Base-by-base conservation (phyloP, 1,140 invertebrate genomes). In the Matsumurasca onukii region DNA sequence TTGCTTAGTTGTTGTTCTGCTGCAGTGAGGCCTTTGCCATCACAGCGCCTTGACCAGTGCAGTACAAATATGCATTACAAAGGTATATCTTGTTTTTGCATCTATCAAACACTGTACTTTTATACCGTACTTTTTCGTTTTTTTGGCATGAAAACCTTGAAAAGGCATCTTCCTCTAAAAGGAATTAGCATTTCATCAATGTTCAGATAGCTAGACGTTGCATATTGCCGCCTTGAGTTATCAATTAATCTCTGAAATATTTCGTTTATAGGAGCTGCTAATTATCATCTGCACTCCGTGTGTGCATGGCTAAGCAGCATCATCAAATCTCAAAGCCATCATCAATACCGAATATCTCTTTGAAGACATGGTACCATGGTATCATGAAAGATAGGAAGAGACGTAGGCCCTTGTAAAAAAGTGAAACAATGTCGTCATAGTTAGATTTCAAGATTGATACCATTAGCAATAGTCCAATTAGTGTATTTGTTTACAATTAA, bases 61-160 rank as follows among this genome's bases (percentile, higher is more conserved):
- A n/a, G 27, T 72, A 72, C n/a, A 69, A 34, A 31, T 59, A 64
- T 27, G 51, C 71, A 66, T 71, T 72, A 30, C 22, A 59, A 20
- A 71, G 22, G n/a, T n/a, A 55, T 71, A 71, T 27, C 5, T 52
- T 9, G 71, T 77, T 68, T 67, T 65, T 20, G 77, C 71, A 73
- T 80, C 76, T 29, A 70, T 74, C 34, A 70, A 22, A 55, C 52
- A 70, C 22, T 66, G 27, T 12, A 73, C 52, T 70, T 73, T 72
- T 22, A 73, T 66, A 15, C 76, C 80, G 70, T 79, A 81, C 67
- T 81, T 81, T 55, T 73, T 75, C 81, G 81, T 76, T 84, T 83
- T 48, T 75, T 76, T 3, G 79, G 78, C 30, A 83, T 80, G 71
- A 81, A 82, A 59, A 78, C 73, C 55, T 76, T 72, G 67, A 82